Percentiles rank a stretch among this genome's conserved stretches.
These are phyloP conservation scores for Pectinophora gossypiella DNA, from an alignment of 1,140 invertebrate species.

Conservation along the genomic window DNA sequence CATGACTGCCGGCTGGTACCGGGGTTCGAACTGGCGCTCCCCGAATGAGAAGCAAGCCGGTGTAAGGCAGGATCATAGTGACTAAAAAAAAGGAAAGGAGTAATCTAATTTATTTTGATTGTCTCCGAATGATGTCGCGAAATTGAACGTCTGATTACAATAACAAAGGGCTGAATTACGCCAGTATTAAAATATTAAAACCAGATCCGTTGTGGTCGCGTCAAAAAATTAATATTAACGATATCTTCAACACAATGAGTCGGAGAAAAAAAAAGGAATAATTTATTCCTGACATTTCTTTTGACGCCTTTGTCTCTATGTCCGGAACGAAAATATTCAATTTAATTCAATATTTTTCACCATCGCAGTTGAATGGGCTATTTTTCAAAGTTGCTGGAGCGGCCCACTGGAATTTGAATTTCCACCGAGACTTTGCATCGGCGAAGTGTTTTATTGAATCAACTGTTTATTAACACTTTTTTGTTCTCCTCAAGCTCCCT, in stretches of 20 bases:
- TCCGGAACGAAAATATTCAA: slow-evolving; percentile 16
- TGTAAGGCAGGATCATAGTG: too few relatives aligned
- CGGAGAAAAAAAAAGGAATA: slow-evolving; percentile 23
- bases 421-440: neutral
- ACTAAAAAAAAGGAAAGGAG: too few relatives aligned
- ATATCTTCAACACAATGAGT: slow-evolving; percentile 27
- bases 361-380: neutral
- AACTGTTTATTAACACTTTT: too few relatives aligned
- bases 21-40: too few relatives aligned
- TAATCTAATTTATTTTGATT: too few relatives aligned
- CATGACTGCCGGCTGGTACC: too few relatives aligned
- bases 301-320: slow-evolving; percentile 16
- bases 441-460: too few relatives aligned
- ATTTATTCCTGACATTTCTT: slow-evolving; percentile 26
- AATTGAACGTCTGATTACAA: slow-evolving; percentile 26
- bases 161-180: slow-evolving; percentile 23
- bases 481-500: too few relatives aligned
- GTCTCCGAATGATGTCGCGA: too few relatives aligned
- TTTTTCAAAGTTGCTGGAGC: neutral
- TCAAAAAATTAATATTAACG: slow-evolving; percentile 34
- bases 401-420: neutral
- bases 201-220: slow-evolving; percentile 19
- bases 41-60: too few relatives aligned
- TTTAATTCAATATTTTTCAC: slow-evolving; percentile 15
- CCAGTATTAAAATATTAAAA: slow-evolving; percentile 20